Evolutionary conservation across 2,797 vertebrate species (phyloP).

Genomic region (Notamacropus eugenii): DNA sequence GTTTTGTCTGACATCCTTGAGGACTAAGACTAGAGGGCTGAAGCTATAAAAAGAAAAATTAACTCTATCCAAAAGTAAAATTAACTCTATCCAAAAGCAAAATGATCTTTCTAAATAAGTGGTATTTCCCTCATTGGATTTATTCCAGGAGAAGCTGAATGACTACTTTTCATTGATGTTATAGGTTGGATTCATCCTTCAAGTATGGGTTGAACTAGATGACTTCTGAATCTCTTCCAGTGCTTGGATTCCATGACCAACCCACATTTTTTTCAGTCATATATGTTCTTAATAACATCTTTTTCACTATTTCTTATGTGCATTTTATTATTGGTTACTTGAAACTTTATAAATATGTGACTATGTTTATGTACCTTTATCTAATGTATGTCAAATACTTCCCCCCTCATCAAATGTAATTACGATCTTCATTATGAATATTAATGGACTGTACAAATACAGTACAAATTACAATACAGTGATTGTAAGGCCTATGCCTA

Average conservation of each 20-base stretch:
- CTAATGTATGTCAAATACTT: neutral
- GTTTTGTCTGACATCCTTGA: neutral
- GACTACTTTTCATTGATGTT: neutral
- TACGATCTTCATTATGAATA: neutral
- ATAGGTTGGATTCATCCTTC: neutral
- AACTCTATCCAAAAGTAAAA: neutral
- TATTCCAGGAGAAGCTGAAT: neutral
- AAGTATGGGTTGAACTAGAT: no score
- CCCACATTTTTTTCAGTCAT: neutral
- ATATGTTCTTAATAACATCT: neutral
- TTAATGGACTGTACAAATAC: neutral
- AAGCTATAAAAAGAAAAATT: neutral
- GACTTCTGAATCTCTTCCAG: neutral
- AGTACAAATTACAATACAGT: neutral
- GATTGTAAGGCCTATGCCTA: neutral
- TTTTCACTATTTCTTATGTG: neutral
- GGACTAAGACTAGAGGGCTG: neutral
- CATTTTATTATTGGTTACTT: neutral
- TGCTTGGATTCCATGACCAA: neutral
- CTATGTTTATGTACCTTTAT: neutral
- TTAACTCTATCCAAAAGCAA: neutral
- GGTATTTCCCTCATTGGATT: neutral
- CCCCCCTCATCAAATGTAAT: neutral
- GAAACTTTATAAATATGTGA: neutral
- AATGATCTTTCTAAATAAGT: neutral